Conservation (phyloP, 2,888 invertebrate species). For the Athalia rosae region DNA sequence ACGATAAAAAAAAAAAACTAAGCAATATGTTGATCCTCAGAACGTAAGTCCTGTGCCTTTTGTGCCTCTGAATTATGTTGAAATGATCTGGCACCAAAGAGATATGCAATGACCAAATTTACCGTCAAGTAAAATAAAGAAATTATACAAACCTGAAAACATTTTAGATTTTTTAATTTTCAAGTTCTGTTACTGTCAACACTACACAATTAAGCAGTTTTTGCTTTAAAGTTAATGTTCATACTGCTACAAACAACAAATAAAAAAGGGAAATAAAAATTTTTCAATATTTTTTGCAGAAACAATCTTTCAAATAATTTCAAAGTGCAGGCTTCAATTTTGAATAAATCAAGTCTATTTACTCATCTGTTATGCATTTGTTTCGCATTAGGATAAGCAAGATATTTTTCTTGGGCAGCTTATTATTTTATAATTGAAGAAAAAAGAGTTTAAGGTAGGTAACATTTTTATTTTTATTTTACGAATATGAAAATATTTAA, state of each 20-base stretch:
- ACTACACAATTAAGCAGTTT: not conserved
- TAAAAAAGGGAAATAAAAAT: not conserved
- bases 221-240: conserved; percentile 13
- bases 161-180: conserved; percentile 23
- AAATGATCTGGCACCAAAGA: conserved; percentile 44
- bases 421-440: conserved; percentile 13
- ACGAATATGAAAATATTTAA: conserved; percentile 43
- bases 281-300: conserved; percentile 17
- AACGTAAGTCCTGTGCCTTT: conserved; percentile 55
- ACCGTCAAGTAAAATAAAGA: conserved; percentile 38
- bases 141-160: conserved; percentile 39
- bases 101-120: conserved; percentile 45
- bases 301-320: conserved; percentile 5
- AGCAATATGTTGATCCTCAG: conserved; percentile 27
- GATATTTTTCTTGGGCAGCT: not conserved
- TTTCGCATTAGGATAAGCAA: too few species aligned
- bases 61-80: conserved; percentile 53
- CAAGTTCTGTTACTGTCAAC: not conserved
- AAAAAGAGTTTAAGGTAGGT: conserved; percentile 29
- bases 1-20: conserved; percentile 20
- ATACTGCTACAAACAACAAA: conserved; percentile 9
- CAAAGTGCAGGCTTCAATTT: not conserved
- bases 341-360: not conserved
- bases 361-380: too few species aligned
- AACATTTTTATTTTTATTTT: conserved; percentile 42